Evolutionary conservation across 2,888 invertebrate species (phyloP).

Genomic region (Athalia circularis): DNA sequence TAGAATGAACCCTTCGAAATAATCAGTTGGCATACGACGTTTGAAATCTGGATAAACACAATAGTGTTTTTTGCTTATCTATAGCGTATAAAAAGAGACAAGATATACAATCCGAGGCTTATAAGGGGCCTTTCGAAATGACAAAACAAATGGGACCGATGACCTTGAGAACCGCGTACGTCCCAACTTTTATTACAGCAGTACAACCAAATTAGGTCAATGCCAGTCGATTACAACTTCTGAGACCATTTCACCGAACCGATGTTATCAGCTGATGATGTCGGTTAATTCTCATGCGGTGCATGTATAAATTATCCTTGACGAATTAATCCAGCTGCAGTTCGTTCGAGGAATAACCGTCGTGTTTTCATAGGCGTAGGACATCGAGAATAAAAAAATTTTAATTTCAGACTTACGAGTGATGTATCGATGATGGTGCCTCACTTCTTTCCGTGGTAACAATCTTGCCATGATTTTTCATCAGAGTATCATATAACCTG

Average conservation of each 20-base stretch:
- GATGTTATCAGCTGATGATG: slow-evolving; percentile 17
- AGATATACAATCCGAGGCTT: too few relatives aligned
- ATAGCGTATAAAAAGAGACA: too few relatives aligned
- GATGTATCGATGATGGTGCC: slow-evolving; percentile 31
- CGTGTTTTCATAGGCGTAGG: neutral
- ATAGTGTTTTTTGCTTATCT: too few relatives aligned
- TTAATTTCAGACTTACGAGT: slow-evolving; percentile 17
- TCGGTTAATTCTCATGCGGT: neutral
- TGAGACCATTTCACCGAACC: slow-evolving; percentile 19
- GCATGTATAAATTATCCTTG: slow-evolving; percentile 6
- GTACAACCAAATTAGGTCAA: slow-evolving; percentile 23
- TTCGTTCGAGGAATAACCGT: too few relatives aligned
- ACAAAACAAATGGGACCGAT: neutral
- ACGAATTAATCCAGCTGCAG: too few relatives aligned
- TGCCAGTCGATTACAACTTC: slow-evolving; percentile 2
- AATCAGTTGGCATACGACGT: too few relatives aligned
- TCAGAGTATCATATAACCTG: slow-evolving; percentile 38
- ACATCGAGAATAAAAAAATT: neutral
- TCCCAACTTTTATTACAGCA: slow-evolving; percentile 26
- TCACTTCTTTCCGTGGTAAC: slow-evolving; percentile 35
- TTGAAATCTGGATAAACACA: too few relatives aligned
- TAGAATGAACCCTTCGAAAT: too few relatives aligned
- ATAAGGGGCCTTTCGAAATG: too few relatives aligned
- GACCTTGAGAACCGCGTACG: slow-evolving; percentile 13
- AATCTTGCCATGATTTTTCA: neutral